Evolutionary conservation across 2,797 vertebrate species (phyloP).

Genomic region (Rhinogobio ventralis): DNA sequence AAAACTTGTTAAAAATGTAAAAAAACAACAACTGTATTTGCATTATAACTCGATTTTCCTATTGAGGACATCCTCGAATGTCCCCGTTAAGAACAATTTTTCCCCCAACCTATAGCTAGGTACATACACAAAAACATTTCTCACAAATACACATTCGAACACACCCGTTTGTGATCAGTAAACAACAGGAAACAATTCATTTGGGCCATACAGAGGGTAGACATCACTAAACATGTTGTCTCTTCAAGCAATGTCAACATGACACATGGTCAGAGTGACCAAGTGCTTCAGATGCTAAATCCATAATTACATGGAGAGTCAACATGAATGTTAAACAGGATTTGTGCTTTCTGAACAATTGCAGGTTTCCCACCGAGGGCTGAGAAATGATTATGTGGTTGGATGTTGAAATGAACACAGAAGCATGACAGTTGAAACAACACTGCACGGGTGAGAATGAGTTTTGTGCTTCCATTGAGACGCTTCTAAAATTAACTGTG

Average conservation of each 20-base stretch:
- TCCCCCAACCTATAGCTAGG: too few species aligned
- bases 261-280: slow-evolving; percentile 15
- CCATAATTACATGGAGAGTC: slow-evolving; percentile 33
- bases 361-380: slow-evolving; percentile 22
- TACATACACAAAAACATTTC: not conserved
- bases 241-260: slow-evolving; percentile 11
- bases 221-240: not conserved
- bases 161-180: slow-evolving; percentile 16
- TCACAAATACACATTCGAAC: slow-evolving; percentile 28
- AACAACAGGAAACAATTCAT: not conserved
- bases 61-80: not conserved
- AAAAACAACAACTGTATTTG: not conserved
- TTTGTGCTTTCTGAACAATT: slow-evolving; percentile 3
- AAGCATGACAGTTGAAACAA: slow-evolving; percentile 19
- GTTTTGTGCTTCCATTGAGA: slow-evolving; percentile 26
- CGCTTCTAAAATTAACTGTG: slow-evolving; percentile 27
- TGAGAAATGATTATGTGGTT: slow-evolving; percentile 34
- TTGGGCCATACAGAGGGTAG: not conserved
- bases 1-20: not conserved
- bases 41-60: not conserved
- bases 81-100: not conserved
- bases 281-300: slow-evolving; percentile 31
- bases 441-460: not conserved
- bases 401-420: slow-evolving; percentile 12
- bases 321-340: slow-evolving; percentile 18